phyloP scores from a whole-genome alignment of 2,888 invertebrate genomes.

The Epinotia ramella region DNA sequence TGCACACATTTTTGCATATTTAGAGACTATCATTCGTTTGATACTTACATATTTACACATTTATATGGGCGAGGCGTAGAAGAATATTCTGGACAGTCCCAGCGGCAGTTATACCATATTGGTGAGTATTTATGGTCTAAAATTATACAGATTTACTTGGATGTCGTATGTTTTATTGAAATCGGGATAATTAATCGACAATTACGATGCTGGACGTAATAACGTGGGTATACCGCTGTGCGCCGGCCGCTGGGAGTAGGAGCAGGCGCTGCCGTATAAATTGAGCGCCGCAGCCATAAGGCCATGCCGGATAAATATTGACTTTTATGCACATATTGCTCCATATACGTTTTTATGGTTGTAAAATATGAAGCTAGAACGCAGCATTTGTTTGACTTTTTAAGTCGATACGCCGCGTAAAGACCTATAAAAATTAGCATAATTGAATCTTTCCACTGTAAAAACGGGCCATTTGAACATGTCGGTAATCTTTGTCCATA shows the following conservation, averaged over 20 bases:
- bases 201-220: constrained; percentile 82
- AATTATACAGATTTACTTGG: constrained; percentile 81
- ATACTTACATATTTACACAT: constrained; percentile 67
- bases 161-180: constrained; percentile 82
- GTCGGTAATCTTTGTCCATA: constrained; percentile 49
- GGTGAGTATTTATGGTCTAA: constrained; percentile 73
- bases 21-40: constrained; percentile 66
- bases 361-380: constrained; percentile 82
- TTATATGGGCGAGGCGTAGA: constrained; percentile 68
- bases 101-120: constrained; percentile 78
- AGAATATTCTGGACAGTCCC: constrained; percentile 64
- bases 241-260: constrained; percentile 58
- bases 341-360: constrained; percentile 83
- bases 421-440: constrained; percentile 80
- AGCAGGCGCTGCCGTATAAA: constrained; percentile 68
- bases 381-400: constrained; percentile 69
- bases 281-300: constrained; percentile 62
- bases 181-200: constrained; percentile 83
- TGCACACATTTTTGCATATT: constrained; percentile 65
- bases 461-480: constrained; percentile 75
- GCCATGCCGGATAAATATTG: constrained; percentile 74
- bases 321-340: constrained; percentile 85
- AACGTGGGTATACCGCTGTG: constrained; percentile 80
- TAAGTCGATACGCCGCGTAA: constrained; percentile 73
- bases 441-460: constrained; percentile 77